Percentiles rank a stretch among this genome's conserved stretches.
Conservation (phyloP, 2,888 invertebrate genomes). For the Caenorhabditis japonica region DNA sequence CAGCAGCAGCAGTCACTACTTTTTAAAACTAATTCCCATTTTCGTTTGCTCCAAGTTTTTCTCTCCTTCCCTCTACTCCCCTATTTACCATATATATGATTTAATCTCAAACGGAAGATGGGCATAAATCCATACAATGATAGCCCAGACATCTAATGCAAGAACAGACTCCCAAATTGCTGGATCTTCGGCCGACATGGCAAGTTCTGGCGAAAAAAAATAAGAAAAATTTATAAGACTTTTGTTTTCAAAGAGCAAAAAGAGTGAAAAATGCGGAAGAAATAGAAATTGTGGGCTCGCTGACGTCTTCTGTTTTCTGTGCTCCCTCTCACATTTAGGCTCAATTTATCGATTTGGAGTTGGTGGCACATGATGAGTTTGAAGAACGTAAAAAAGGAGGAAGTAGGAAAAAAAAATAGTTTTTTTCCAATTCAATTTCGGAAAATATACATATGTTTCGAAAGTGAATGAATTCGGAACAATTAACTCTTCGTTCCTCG, state of each 20-base stretch:
- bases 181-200: constrained; percentile 40
- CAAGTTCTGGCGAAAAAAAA: constrained; percentile 1
- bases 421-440: not conserved
- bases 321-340: not conserved
- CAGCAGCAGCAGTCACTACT: too few relatives aligned
- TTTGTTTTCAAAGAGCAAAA: constrained; percentile 3
- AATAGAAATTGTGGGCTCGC: constrained; percentile 13
- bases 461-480: too few relatives aligned
- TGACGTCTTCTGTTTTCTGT: constrained; percentile 14
- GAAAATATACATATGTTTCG: too few relatives aligned
- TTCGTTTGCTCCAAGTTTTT: not conserved
- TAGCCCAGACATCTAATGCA: constrained; percentile 54
- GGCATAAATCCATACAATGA: constrained; percentile 57
- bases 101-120: constrained; percentile 61
- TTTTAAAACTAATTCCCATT: not conserved
- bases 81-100: constrained; percentile 57
- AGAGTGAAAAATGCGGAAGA: constrained; percentile 3
- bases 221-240: too few relatives aligned
- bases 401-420: not conserved
- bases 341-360: constrained; percentile 27
- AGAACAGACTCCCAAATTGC: constrained; percentile 57
- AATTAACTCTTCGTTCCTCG: too few relatives aligned
- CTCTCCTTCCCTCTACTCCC: too few relatives aligned
- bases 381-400: not conserved
- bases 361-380: constrained; percentile 1